Percentiles rank a stretch among this genome's conserved stretches.
These are phyloP conservation scores for Lanius ludovicianus DNA, from an alignment of 2,113 vertebrate species.

Conservation along the genomic window DNA sequence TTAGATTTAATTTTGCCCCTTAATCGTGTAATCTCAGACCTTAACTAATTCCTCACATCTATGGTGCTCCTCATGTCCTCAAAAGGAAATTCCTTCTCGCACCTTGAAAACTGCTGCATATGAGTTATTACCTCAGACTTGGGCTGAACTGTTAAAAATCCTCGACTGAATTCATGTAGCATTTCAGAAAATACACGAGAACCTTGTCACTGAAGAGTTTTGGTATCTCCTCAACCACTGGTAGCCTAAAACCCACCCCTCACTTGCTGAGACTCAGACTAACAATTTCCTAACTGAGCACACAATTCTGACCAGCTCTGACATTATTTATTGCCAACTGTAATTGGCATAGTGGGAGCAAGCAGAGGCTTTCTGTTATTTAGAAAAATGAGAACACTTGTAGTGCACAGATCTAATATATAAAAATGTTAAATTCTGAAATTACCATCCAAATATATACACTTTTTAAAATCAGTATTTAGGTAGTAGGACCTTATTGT, in stretches of 20 bases:
- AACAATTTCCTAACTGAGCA: background rate
- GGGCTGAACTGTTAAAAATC: background rate
- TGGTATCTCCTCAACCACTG: too few species aligned
- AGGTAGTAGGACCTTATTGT: background rate
- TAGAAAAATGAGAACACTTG: background rate
- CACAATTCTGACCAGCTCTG: background rate
- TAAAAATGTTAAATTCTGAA: background rate
- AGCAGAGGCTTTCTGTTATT: background rate
- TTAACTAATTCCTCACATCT: background rate
- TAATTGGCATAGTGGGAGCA: background rate
- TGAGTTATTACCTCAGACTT: background rate
- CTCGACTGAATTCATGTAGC: background rate
- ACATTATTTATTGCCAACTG: background rate
- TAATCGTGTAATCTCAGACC: background rate
- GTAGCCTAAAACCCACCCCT: background rate
- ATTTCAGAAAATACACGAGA: background rate
- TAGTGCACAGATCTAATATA: background rate
- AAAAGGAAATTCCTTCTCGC: background rate
- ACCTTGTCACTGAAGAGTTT: background rate
- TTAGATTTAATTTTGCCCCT: background rate
- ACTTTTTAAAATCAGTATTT: background rate
- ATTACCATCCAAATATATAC: background rate
- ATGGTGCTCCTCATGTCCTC: background rate
- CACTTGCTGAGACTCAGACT: background rate
- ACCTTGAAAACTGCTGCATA: background rate